Conservation (phyloP, 92 coral and sea anemone species). For the Epizoanthus rinbou region DNA sequence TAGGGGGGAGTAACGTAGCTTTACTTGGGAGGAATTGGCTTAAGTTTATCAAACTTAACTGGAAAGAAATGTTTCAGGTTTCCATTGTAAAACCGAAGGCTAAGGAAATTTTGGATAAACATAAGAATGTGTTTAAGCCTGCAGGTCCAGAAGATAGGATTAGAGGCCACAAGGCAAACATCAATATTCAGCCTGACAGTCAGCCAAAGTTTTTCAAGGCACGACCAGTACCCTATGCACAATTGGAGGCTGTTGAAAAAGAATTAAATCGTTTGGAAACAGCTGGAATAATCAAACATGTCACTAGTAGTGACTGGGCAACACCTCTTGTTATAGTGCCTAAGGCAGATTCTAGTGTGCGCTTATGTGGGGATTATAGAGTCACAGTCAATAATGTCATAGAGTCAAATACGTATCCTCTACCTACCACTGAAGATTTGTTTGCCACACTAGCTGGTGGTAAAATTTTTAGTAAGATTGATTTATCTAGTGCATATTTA, state of each 20-base stretch:
- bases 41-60: not conserved
- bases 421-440: constrained; percentile 41
- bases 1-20: constrained; percentile 34
- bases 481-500: constrained; percentile 22
- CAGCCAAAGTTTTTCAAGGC: constrained; percentile 41
- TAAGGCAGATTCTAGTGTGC: constrained; percentile 29
- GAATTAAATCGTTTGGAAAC: constrained; percentile 41
- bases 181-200: constrained; percentile 9
- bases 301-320: constrained; percentile 42
- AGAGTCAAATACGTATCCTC: constrained; percentile 36
- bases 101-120: constrained; percentile 23
- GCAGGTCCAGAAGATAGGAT: not conserved
- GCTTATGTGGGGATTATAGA: constrained; percentile 29
- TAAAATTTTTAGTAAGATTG: constrained; percentile 37
- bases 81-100: constrained; percentile 28
- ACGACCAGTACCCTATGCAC: constrained; percentile 43
- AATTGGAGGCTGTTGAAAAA: constrained; percentile 46
- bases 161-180: not conserved
- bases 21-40: constrained; percentile 11
- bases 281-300: constrained; percentile 40
- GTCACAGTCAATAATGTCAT: constrained; percentile 15
- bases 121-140: constrained; percentile 19
- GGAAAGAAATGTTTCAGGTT: constrained; percentile 23
- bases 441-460: constrained; percentile 40
- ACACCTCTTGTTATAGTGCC: constrained; percentile 30